Base-by-base conservation (phyloP, 2,888 invertebrate genomes). In the Leucophenga montana region DNA sequence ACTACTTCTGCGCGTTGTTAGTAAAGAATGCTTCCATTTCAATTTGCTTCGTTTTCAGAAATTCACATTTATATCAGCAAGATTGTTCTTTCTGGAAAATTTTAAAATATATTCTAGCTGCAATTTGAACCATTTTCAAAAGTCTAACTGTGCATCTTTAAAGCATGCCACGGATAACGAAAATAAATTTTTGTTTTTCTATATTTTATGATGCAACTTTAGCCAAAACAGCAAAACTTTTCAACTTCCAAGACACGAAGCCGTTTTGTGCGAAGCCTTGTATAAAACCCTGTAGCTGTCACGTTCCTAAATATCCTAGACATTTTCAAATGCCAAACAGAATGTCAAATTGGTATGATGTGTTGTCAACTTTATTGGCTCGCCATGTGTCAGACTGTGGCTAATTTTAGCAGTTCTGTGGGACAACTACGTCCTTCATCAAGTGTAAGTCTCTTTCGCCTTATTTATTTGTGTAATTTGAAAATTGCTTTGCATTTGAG, bases 341-440 rank as follows among this genome's bases (percentile, higher is more conserved):
- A 39, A 50, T 48, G 48, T 48, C 48, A 48, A 48, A 48, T 48
- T 48, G 48, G 4, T 3, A 13, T 33, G 59, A 59, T 73, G 71
- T 73, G 73, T 77, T 81, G 84, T 81, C 80, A 77, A 78, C 84
- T 80, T 78, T 83, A 84, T 81, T 81, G 78, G 73, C 76, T 72
- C 77, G 54, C 59, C 33, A n/a, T 59, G 2, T 27, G 14, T 13
- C 56, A 56, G 27, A 27, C 20, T 22, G 14, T n/a, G 50, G 50
- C 50, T n/a, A 50, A 39, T 39, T 39, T 50, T 50, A 18, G 14
- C 14, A 5, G n/a, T 8, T 50, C 3, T 8, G 6, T n/a, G 14
- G n/a, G 50, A 39, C 39, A 39, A 11, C 1, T 3, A 53, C 4
- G 3, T 9, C 16, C 1, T 27, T 27, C 9, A 11, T 27, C 59